These are phyloP conservation scores for Bombyx mori DNA, from an alignment of 1,140 invertebrate species.

Conservation along the genomic window ASM3026992v2 NC_085110.1:10071001-10071500, in stretches of 20 bases:
- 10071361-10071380: conserved; percentile 15
- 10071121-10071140: no score
- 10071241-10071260: conserved; percentile 60
- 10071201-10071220: no score
- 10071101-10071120: no score
- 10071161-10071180: no score
- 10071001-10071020: no score
- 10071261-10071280: conserved; percentile 71
- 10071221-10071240: conserved; percentile 10
- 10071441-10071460: conserved; percentile 57
- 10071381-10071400: conserved; percentile 13
- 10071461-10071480: conserved; percentile 39
- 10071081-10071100: no score
- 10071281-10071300: conserved; percentile 74
- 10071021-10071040: neutral
- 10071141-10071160: no score
- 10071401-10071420: conserved; percentile 28
- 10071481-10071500: conserved; percentile 24
- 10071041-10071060: neutral
- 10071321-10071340: conserved; percentile 71
- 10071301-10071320: conserved; percentile 65
- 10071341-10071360: conserved; percentile 72
- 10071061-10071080: neutral
- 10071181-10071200: no score
- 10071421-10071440: conserved; percentile 51